Evolutionary conservation across 2,888 invertebrate species (phyloP).

Genomic region (Drosophila prolongata): DNA sequence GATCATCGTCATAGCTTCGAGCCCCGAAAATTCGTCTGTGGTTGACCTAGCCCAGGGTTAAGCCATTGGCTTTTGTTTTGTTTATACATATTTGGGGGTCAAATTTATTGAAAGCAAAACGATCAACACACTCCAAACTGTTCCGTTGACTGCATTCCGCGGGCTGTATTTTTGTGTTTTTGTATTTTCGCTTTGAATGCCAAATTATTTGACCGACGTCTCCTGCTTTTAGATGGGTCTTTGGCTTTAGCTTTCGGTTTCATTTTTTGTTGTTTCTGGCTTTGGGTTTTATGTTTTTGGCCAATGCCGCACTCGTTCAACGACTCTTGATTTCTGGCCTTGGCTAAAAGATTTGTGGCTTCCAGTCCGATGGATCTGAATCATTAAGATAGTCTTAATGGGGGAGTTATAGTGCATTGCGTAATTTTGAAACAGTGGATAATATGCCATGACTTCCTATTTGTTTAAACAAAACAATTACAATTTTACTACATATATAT

Average conservation of each 20-base stretch:
- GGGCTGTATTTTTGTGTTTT: neutral
- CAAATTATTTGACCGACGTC: conserved; percentile 31
- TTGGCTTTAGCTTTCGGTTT: conserved; percentile 4
- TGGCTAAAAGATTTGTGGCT: conserved; percentile 6
- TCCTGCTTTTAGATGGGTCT: conserved; percentile 31
- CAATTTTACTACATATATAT: too few relatives aligned
- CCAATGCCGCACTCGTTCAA: conserved; percentile 67
- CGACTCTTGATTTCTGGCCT: conserved; percentile 44
- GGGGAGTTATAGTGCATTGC: neutral
- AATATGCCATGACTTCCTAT: neutral
- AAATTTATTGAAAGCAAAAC: conserved; percentile 39
- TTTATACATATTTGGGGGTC: conserved; percentile 64
- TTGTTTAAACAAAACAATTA: too few relatives aligned
- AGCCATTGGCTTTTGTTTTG: conserved; percentile 31
- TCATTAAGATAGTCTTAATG: neutral
- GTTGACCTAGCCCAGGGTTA: conserved; percentile 68
- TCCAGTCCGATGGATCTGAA: neutral
- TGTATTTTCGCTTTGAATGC: conserved; percentile 29
- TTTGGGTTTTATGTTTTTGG: conserved; percentile 32
- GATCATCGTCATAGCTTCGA: conserved; percentile 22
- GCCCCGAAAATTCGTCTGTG: conserved; percentile 34
- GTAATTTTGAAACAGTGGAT: neutral
- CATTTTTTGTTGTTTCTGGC: neutral
- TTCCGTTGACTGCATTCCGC: conserved; percentile 68
- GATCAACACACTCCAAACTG: conserved; percentile 41